A percentile compares a stretch with the other conserved stretches of the same genome.
These are phyloP conservation scores for Parochlus steinenii DNA, from an alignment of 2,888 invertebrate species.

Conservation along the genomic window DNA sequence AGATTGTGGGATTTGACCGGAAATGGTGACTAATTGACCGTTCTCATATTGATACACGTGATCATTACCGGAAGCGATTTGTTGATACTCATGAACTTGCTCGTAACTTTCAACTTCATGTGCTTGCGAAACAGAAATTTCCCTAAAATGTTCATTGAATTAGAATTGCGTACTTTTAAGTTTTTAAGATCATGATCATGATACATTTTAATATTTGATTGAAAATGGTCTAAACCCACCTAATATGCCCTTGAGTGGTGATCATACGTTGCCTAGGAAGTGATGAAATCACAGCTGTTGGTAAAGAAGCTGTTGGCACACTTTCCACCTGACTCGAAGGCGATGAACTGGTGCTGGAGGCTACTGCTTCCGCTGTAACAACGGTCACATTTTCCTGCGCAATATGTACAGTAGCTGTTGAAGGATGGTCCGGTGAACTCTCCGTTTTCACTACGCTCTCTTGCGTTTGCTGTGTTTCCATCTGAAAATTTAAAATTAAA, in stretches of 20 bases:
- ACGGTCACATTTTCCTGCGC: constrained; percentile 8
- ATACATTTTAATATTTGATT: no score
- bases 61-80: constrained; percentile 11
- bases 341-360: constrained; percentile 3
- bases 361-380: constrained; percentile 17
- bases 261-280: constrained; percentile 24
- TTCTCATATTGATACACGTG: constrained; percentile 13
- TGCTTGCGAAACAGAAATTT: constrained; percentile 8
- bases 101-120: constrained; percentile 12
- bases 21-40: constrained; percentile 6
- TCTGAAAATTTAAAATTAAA: constrained; percentile 12
- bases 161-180: no score
- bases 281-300: constrained; percentile 21
- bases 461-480: constrained; percentile 11
- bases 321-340: no score
- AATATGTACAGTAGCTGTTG: no score
- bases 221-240: no score
- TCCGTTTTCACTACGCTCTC: constrained; percentile 4
- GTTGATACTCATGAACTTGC: constrained; percentile 9
- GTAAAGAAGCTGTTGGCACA: constrained; percentile 15
- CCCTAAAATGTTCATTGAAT: no score
- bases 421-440: no score
- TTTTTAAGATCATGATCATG: no score
- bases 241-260: constrained; percentile 29
- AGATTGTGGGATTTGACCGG: constrained; percentile 7